A percentile compares a stretch with the other conserved stretches of the same genome.
Conservation (phyloP, 2,888 invertebrate genomes). For the Drosophila paramelanica region DNA sequence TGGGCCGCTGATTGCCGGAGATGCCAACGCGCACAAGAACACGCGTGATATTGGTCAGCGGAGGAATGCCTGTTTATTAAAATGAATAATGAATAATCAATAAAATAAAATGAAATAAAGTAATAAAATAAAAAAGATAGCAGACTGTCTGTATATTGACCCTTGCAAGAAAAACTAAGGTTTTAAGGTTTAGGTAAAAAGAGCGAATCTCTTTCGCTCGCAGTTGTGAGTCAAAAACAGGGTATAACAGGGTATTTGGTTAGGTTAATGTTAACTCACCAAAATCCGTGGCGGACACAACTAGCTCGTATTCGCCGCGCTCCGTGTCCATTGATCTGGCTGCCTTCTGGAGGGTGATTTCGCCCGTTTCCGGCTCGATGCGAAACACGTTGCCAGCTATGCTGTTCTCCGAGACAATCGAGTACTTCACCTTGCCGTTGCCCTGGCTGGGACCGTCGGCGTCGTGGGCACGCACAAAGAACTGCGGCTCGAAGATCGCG, state of each 20-base stretch:
- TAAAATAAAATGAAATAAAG: background rate
- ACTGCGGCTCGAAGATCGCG: slow-evolving; percentile 91
- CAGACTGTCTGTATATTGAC: too few species aligned
- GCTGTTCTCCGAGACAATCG: slow-evolving; percentile 89
- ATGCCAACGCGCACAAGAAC: slow-evolving; percentile 91
- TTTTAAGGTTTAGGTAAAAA: too few species aligned
- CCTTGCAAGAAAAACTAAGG: too few species aligned
- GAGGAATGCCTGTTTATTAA: slow-evolving; percentile 86
- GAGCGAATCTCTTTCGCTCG: too few species aligned
- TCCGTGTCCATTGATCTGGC: slow-evolving; percentile 91
- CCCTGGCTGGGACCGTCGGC: slow-evolving; percentile 90
- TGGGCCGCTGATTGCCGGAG: slow-evolving; percentile 92
- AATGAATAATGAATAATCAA: too few species aligned
- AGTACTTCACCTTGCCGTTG: slow-evolving; percentile 89
- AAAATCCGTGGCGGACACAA: slow-evolving; percentile 89
- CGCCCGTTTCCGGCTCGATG: slow-evolving; percentile 90
- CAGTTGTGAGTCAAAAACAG: too few species aligned
- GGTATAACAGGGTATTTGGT: too few species aligned
- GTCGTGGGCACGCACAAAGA: slow-evolving; percentile 92
- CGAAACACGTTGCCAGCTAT: slow-evolving; percentile 88
- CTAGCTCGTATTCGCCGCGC: slow-evolving; percentile 90
- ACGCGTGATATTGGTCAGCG: slow-evolving; percentile 88
- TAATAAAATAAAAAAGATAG: too few species aligned
- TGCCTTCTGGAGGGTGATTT: slow-evolving; percentile 88
- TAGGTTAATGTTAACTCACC: slow-evolving; percentile 84